Evolutionary conservation across 2,888 invertebrate species (phyloP), one percentile per base, ranked within the genome.

Genomic region (Temnothorax rugatulus): DNA sequence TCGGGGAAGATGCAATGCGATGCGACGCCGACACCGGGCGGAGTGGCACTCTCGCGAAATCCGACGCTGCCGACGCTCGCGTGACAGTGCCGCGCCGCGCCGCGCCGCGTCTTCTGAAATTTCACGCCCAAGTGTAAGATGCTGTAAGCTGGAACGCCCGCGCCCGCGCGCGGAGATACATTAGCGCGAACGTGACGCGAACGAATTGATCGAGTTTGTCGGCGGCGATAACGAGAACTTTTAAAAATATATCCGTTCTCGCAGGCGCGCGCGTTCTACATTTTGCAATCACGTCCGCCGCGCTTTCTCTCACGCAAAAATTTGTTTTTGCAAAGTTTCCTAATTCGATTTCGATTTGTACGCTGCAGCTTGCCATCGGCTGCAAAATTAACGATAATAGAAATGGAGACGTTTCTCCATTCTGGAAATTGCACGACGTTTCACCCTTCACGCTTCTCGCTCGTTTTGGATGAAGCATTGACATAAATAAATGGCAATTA

Each of bases 21-120:
- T n/a, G 66, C 15, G 44, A 50, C 21, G 59, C 34, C 61, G 61
- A 68, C 54, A 21, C 34, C 41, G 9, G 13, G 25, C 41, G 41
- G 52, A 82, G 77, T 82, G 63, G 82, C 63, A 82, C 82, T 82
- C 50, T 29, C 15, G 38, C 77, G 82, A 82, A 82, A 82, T 82
- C 77, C 41, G 82, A 82, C 52, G 61, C 74, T 79, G 34, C 61
- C 77, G 21, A 82, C 50, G 38, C 82, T 82, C 82, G 59, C 41
- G 50, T 79, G 74, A 71, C 79, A 79, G 21, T 21, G 38, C 63
- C 11, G 54, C 41, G 47, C 34, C n/a, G 29, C 13, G 25, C 41
- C 34, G 47, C n/a, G 54, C 13, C 73, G 74, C 34, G 61, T 82
- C 82, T 61, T 77, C 82, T 82, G 82, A 82, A 82, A 82, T 82